Percentiles rank a stretch among this genome's conserved stretches.
These are phyloP conservation scores for Ips typographus DNA, from an alignment of 1,140 invertebrate genomes.

Conservation along the genomic window DNA sequence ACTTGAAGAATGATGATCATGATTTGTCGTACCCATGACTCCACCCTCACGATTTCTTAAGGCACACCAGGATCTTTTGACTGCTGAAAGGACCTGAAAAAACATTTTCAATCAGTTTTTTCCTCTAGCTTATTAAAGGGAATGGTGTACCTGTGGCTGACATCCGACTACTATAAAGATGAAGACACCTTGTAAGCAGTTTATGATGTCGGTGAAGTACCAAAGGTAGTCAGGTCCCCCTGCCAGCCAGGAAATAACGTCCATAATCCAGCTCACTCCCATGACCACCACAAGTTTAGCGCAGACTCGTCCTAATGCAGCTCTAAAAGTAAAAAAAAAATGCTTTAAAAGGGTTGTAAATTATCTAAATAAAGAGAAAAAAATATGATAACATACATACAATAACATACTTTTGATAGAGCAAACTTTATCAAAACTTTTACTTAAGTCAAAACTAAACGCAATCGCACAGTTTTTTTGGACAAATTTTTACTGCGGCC, in stretches of 20 bases:
- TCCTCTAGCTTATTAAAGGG: background rate
- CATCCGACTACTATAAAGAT: conserved; percentile 87
- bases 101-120: background rate
- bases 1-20: conserved; percentile 60
- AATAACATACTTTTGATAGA: no score
- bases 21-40: conserved; percentile 56
- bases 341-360: background rate
- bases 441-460: background rate
- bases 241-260: conserved; percentile 72
- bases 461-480: no score
- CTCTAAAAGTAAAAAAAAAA: conserved; percentile 56
- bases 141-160: conserved; percentile 68
- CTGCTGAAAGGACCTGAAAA: conserved; percentile 62
- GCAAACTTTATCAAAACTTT: background rate
- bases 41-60: conserved; percentile 56
- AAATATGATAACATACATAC: no score
- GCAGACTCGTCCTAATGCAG: conserved; percentile 75
- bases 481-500: no score
- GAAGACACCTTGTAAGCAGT: conserved; percentile 82
- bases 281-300: conserved; percentile 83
- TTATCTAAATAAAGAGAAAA: no score
- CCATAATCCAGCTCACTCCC: conserved; percentile 83
- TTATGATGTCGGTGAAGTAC: conserved; percentile 80
- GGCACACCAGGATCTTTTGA: conserved; percentile 66
- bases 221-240: conserved; percentile 76